Evolutionary conservation across 2,888 invertebrate species (phyloP).

Genomic region (Hipparchia semele): DNA sequence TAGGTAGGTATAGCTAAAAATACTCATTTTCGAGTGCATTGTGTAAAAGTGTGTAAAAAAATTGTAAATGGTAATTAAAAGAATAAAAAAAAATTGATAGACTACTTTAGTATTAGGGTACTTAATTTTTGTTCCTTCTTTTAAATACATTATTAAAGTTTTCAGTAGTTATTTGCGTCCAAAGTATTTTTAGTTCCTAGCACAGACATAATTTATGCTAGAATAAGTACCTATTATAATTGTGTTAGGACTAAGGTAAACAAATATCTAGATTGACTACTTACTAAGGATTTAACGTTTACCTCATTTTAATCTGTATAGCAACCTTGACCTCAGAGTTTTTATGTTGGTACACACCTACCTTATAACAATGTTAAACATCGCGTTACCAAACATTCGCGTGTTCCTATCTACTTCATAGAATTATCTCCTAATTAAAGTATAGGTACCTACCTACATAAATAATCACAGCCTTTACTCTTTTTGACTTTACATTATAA

Average conservation of each 20-base stretch:
- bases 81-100: too few relatives aligned
- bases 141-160: too few relatives aligned
- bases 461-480: too few relatives aligned
- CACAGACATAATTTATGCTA: too few relatives aligned
- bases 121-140: too few relatives aligned
- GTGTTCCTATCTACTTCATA: conserved; percentile 25
- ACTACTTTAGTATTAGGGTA: too few relatives aligned
- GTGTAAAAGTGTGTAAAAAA: too few relatives aligned
- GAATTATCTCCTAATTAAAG: conserved; percentile 18
- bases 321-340: neutral
- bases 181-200: too few relatives aligned
- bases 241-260: neutral
- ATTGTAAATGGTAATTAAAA: too few relatives aligned
- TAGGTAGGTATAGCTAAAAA: neutral
- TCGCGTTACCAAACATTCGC: conserved; percentile 29
- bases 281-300: neutral
- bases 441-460: too few relatives aligned
- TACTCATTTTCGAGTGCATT: neutral
- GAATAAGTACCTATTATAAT: neutral
- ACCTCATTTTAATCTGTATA: neutral
- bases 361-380: conserved; percentile 14
- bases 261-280: neutral
- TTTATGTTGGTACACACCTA: neutral
- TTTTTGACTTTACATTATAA: too few relatives aligned
- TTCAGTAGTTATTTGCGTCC: too few relatives aligned